Conservation (phyloP, 2,113 vertebrate species). For the Protomyctophum bolini region DNA sequence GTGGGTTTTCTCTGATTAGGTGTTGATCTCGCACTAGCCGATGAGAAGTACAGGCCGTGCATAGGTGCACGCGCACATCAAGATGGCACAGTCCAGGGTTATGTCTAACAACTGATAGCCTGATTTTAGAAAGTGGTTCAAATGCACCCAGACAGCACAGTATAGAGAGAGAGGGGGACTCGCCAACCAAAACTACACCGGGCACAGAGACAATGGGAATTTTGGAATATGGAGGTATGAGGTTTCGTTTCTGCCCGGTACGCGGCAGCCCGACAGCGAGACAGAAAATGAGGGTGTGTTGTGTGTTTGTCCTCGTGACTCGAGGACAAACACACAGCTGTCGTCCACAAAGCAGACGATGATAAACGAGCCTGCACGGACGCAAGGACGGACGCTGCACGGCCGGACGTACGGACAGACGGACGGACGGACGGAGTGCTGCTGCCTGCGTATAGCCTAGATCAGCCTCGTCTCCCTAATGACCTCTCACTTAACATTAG, state of each 20-base stretch:
- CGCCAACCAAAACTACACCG: too few relatives aligned
- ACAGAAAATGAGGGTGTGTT: neutral
- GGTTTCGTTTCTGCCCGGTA: conserved; percentile 54
- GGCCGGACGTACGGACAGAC: conserved; percentile 58
- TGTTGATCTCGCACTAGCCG: too few relatives aligned
- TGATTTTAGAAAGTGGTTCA: too few relatives aligned
- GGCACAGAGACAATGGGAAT: conserved; percentile 32
- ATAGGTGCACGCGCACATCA: too few relatives aligned
- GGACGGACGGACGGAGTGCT: conserved; percentile 61
- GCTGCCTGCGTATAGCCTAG: conserved; percentile 15
- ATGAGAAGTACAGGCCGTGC: too few relatives aligned
- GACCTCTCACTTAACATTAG: conserved; percentile 80
- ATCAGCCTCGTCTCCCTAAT: conserved; percentile 79
- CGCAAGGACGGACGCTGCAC: conserved; percentile 59
- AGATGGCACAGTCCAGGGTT: too few relatives aligned
- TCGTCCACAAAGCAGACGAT: too few relatives aligned
- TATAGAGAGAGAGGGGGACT: conserved; percentile 34
- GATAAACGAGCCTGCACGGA: too few relatives aligned
- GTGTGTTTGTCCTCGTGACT: too few relatives aligned
- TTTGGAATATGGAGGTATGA: conserved; percentile 42
- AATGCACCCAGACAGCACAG: too few relatives aligned
- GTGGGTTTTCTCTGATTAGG: too few relatives aligned
- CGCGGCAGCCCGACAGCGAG: conserved; percentile 26
- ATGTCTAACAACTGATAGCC: too few relatives aligned
- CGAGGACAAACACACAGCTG: conserved; percentile 40